Base-by-base conservation (phyloP, 2,797 vertebrate species). In the Gastrophryne carolinensis region DNA sequence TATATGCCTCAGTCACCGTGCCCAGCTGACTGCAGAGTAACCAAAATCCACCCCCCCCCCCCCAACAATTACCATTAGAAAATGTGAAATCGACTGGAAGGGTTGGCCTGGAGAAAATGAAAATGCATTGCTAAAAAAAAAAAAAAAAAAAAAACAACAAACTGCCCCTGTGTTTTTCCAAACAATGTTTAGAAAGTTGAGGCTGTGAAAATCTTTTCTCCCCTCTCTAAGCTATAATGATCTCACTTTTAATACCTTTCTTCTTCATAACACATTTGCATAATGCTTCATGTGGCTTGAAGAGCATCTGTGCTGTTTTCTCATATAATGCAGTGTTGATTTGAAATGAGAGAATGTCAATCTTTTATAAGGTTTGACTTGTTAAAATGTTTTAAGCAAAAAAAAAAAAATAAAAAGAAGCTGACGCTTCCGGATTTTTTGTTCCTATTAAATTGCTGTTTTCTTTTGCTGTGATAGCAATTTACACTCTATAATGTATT, bases 61-160 rank as follows among this genome's bases (percentile, higher is more conserved):
- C n/a, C n/a, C n/a, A n/a, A 86, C 90, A 91, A 98, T 98, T 97
- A 96, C 94, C 95, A 98, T 98, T 95, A 98, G 92, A 98, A 98
- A 95, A 98, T 95, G 95, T 95, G 93, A 95, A 95, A 95, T 99
- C 95, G 95, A 92, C 94, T 95, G 94, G 94, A 97, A 98, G 94
- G 89, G 94, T 94, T 85, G 87, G 84, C 87, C 88, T 87, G 86
- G 86, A 87, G 89, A 87, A 69, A 87, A 82, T 84, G 88, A 88
- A 86, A 89, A 90, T 89, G 89, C 91, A 86, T 86, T 85, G 87
- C 87, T 87, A 85, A 87, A 90, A 90, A 91, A 87, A 87, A 90
- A 90, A 90, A 89, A 88, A 78, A 79, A 76, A 87, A 84, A 90
- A 91, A 87, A 87, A 90, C 89, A 90, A 89, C 88, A 78, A 79